Conservation (phyloP, 2,797 vertebrate genomes). For the Helarctos malayanus region DNA sequence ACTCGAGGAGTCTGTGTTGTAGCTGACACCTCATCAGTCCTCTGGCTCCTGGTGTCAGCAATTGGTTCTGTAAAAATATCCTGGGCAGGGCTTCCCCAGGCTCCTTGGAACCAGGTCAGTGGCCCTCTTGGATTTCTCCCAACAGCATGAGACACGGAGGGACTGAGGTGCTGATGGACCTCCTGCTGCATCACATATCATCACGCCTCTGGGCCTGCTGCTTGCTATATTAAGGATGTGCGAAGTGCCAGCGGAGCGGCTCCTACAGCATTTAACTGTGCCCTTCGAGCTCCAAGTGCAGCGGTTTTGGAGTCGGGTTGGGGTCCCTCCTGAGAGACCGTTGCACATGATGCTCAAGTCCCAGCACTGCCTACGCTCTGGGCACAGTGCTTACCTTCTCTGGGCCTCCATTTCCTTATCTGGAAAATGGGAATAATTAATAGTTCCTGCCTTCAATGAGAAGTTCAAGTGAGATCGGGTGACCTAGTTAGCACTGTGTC, state of each 20-base stretch:
- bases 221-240: background rate
- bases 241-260: background rate
- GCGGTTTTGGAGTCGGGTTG: background rate
- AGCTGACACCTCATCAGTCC: constrained; percentile 62
- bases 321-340: background rate
- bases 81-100: background rate
- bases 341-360: background rate
- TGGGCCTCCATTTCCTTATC: constrained; percentile 5
- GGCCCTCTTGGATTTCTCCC: background rate
- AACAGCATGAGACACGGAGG: background rate
- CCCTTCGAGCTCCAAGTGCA: background rate
- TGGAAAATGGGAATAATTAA: constrained; percentile 27
- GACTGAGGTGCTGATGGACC: background rate
- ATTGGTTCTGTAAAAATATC: constrained; percentile 35
- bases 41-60: constrained; percentile 58
- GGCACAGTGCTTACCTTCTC: background rate
- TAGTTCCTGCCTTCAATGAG: background rate
- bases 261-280: background rate
- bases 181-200: background rate
- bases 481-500: background rate
- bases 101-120: background rate
- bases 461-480: background rate
- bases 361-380: background rate
- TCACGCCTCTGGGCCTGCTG: background rate
- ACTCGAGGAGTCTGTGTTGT: constrained; percentile 23